Percentiles rank a stretch among this genome's conserved stretches.
phyloP scores from a whole-genome alignment of 2,888 invertebrate genomes.

The Neria commutata region DNA sequence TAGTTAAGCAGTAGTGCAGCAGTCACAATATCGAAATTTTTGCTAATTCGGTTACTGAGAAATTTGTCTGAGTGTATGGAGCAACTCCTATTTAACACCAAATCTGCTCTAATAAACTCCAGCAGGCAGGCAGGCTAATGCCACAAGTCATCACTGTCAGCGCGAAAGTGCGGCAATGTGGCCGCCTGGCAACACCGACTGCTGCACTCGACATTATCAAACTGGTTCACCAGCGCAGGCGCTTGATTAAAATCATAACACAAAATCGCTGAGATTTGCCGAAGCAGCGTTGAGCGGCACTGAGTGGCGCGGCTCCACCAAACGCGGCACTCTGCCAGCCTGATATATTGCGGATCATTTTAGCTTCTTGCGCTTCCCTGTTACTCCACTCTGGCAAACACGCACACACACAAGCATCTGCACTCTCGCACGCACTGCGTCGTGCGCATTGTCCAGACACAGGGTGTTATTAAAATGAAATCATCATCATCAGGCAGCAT shows the following conservation, averaged over 20 bases:
- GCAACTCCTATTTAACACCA: conserved; percentile 42
- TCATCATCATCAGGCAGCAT: conserved; percentile 49
- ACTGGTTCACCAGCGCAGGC: conserved; percentile 38
- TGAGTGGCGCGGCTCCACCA: neutral
- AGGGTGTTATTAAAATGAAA: conserved; percentile 58
- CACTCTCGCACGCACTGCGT: neutral
- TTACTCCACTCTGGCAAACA: conserved; percentile 49
- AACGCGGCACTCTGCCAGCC: conserved; percentile 26
- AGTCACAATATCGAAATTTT: no score
- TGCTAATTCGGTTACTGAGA: no score
- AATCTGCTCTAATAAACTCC: conserved; percentile 57
- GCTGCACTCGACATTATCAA: conserved; percentile 31
- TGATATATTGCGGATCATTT: conserved; percentile 57
- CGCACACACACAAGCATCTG: neutral
- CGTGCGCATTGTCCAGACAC: conserved; percentile 6
- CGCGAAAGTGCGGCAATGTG: conserved; percentile 35
- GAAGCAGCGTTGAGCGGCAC: conserved; percentile 29
- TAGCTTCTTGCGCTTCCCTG: conserved; percentile 58
- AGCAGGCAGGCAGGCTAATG: conserved; percentile 55
- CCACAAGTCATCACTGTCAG: conserved; percentile 57
- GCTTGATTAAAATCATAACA: conserved; percentile 57
- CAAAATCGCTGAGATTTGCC: conserved; percentile 45
- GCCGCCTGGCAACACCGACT: neutral
- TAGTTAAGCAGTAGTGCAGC: no score
- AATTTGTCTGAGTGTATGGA: no score